phyloP scores from a whole-genome alignment of 1,140 invertebrate genomes.

The Habropoda laboriosa region DNA sequence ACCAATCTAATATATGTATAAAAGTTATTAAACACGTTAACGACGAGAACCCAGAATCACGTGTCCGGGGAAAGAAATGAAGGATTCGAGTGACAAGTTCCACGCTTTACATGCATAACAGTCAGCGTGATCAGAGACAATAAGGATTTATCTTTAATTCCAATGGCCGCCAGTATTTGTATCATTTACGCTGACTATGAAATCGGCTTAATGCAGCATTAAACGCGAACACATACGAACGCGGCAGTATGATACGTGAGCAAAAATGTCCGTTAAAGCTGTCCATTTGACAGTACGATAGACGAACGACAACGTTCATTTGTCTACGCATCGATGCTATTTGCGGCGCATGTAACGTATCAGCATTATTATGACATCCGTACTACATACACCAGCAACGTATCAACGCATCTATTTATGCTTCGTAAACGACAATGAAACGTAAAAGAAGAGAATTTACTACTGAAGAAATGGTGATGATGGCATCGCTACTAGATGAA shows the following conservation, averaged over 20 bases:
- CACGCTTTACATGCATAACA: neutral
- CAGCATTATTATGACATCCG: no score
- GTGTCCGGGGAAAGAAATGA: neutral
- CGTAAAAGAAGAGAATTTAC: no score
- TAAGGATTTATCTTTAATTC: conserved; percentile 6
- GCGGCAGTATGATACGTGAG: no score
- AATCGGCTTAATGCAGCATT: conserved; percentile 11
- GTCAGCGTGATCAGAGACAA: neutral
- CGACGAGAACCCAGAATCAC: neutral
- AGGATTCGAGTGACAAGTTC: neutral
- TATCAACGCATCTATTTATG: no score
- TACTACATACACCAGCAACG: no score
- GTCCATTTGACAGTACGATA: no score
- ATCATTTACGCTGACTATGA: neutral
- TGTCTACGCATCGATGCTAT: no score
- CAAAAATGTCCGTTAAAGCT: neutral
- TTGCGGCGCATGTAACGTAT: no score
- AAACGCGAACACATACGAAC: neutral
- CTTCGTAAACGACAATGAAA: no score
- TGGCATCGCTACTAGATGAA: no score
- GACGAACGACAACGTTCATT: neutral
- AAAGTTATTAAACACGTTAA: neutral
- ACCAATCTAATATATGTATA: no score
- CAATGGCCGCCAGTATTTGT: neutral
- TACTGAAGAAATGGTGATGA: no score